Evolutionary conservation across 2,113 vertebrate species (phyloP).

Genomic region (Nesogale talazaci): DNA sequence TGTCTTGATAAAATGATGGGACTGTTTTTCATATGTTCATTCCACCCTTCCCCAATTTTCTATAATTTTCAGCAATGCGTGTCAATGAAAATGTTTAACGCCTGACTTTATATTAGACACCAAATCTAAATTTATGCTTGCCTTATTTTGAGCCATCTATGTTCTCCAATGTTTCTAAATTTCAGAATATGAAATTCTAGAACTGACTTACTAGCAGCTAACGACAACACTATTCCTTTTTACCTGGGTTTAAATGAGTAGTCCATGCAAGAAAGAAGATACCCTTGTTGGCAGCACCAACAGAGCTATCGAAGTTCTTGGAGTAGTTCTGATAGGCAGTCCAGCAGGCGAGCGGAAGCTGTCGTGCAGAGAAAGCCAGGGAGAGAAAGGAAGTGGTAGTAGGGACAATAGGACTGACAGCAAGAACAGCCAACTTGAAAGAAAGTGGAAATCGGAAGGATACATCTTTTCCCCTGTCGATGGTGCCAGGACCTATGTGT

Average conservation of each 20-base stretch:
- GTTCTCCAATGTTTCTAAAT: background rate
- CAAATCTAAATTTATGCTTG: background rate
- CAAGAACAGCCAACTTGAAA: background rate
- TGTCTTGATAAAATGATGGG: background rate
- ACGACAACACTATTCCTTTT: background rate
- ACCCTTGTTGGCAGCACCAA: background rate
- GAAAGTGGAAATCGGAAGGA: background rate
- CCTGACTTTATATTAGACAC: background rate
- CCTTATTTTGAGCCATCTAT: background rate
- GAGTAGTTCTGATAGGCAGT: background rate
- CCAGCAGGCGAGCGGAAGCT: background rate
- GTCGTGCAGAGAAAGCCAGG: background rate
- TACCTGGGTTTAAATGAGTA: background rate
- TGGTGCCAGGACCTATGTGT: background rate
- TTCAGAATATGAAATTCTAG: background rate
- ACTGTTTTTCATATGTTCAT: background rate
- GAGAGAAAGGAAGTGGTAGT: background rate
- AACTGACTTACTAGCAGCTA: background rate
- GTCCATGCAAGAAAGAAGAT: background rate
- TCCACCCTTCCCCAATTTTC: background rate
- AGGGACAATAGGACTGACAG: background rate
- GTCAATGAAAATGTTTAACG: background rate
- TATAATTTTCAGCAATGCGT: background rate
- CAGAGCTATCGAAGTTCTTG: background rate
- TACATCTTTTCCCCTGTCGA: background rate